Evolutionary conservation across 2,888 invertebrate species (phyloP).

Genomic region (Eupsilia transversa): DNA sequence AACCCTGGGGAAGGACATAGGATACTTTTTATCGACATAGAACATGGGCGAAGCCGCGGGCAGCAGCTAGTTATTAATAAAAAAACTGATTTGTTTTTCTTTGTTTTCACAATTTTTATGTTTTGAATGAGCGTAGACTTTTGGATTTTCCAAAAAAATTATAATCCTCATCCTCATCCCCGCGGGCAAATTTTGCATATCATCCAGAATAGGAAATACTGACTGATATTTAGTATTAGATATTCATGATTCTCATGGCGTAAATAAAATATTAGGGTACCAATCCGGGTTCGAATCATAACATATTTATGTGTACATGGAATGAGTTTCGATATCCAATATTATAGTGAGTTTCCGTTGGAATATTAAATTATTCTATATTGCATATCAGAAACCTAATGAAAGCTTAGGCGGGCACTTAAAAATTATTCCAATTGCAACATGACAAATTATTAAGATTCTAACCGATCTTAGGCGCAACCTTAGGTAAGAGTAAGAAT

Average conservation of each 20-base stretch:
- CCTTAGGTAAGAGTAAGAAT: neutral
- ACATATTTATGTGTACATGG: slow-evolving; percentile 17
- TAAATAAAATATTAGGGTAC: slow-evolving; percentile 45
- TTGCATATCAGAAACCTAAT: neutral
- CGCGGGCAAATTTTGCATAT: neutral
- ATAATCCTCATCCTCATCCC: no score
- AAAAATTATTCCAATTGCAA: neutral
- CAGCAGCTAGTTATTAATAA: no score
- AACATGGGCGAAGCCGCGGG: no score
- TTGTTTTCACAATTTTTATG: no score
- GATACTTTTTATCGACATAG: no score
- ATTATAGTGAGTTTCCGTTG: neutral
- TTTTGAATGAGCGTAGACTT: no score
- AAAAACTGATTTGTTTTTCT: no score
- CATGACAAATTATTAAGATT: neutral
- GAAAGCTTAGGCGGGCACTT: neutral
- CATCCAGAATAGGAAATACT: neutral
- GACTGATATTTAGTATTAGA: slow-evolving; percentile 9
- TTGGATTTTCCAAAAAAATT: no score
- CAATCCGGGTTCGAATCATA: neutral
- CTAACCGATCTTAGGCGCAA: no score
- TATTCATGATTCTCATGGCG: slow-evolving; percentile 1
- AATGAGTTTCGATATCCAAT: slow-evolving; percentile 10
- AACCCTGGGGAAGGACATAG: no score
- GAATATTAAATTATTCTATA: neutral